Base-by-base conservation (phyloP, 2,797 vertebrate species). In the Borostomias antarcticus region DNA sequence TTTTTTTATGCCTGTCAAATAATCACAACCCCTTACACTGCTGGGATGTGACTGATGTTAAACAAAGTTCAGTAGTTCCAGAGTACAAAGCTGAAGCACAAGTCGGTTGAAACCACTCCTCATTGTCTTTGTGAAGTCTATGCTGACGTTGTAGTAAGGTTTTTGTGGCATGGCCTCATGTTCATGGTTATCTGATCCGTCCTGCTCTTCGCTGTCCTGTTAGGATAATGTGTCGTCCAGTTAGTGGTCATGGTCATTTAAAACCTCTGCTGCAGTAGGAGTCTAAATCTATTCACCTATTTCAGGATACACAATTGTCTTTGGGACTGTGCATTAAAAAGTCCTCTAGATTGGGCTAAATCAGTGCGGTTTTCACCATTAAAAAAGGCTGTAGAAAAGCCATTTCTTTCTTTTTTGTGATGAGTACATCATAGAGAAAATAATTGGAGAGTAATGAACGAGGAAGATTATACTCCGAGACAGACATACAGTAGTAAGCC, bases 171-270 rank as follows among this genome's bases (percentile, higher is more conserved):
- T 47, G 29, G 66, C 1, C 51, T 40, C 10, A 66, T 73, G 58
- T 63, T 15, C 26, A 50, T 50, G 11, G 4, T 23, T 29, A 5
- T 10, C 9, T 19, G 7, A 35, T 75, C 75, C 67, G 73, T 85
- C 79, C 76, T 62, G 10, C 50, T 28, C 59, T 40, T 67, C 5
- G 40, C n/a, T 17, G 40, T n/a, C 17, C n/a, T 15, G 13, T 17
- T 5, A 45, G 40, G 40, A 45, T 45, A 45, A n/a, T n/a, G n/a
- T n/a, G n/a, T n/a, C n/a, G 40, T 56, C 62, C 6, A 45, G 23
- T 17, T 17, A 26, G 7, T 59, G 11, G 3, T 45, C 25, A 58
- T 53, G 26, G 52, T 28, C 10, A n/a, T 54, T 54, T 54, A 54
- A 54, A 26, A 25, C 26, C 48, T 48, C 4, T 58, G 4, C 21